These are phyloP conservation scores for Noctua fimbriata DNA, from an alignment of 2,888 invertebrate genomes.

Conservation along the genomic window DNA sequence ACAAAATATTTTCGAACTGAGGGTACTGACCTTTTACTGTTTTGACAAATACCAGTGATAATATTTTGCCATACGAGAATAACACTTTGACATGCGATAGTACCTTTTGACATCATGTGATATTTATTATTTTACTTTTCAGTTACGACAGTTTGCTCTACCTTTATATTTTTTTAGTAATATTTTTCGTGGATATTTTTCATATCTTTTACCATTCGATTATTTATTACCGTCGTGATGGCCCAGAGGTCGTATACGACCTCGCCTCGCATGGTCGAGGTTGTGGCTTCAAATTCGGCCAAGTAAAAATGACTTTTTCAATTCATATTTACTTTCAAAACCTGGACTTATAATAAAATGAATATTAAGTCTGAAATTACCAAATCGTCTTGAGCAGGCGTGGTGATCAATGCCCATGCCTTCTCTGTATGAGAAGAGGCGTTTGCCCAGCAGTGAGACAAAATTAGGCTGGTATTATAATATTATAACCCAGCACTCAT, in stretches of 20 bases:
- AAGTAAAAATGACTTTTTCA: neutral
- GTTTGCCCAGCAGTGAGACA: neutral
- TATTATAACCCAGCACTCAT: neutral
- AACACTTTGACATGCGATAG: slow-evolving; percentile 29
- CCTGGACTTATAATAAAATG: too few species aligned
- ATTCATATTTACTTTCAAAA: neutral
- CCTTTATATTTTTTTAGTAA: neutral
- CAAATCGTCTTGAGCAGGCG: neutral
- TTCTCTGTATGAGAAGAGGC: neutral
- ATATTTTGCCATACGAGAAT: slow-evolving; percentile 1
- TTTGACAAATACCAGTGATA: slow-evolving; percentile 23
- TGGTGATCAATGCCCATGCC: neutral
- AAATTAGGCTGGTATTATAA: neutral
- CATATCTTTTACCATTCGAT: neutral
- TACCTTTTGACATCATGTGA: neutral
- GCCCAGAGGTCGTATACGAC: neutral
- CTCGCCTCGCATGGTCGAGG: neutral
- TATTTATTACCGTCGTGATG: neutral
- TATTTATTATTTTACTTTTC: slow-evolving; percentile 18
- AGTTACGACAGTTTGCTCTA: neutral
- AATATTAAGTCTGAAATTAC: neutral
- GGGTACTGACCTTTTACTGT: slow-evolving; percentile 19
- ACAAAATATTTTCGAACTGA: slow-evolving; percentile 22
- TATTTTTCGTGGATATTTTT: too few species aligned
- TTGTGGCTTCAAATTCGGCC: neutral